Evolutionary conservation across 2,888 invertebrate species (phyloP).

Genomic region (Agapetus fuscipes): DNA sequence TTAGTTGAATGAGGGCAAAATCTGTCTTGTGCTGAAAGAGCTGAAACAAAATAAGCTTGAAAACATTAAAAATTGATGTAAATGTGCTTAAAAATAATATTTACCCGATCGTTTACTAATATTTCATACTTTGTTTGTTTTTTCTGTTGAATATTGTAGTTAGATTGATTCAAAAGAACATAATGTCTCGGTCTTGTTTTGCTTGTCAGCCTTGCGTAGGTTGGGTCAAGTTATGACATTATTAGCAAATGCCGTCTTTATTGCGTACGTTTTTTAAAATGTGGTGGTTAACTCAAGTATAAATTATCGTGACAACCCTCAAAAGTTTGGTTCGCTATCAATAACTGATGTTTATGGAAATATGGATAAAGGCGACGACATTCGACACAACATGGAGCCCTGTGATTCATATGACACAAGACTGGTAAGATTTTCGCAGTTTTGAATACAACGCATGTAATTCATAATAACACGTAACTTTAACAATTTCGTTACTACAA

Average conservation of each 20-base stretch:
- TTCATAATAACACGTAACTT: too few species aligned
- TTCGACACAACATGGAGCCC: slow-evolving; percentile 48
- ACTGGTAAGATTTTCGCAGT: slow-evolving; percentile 44
- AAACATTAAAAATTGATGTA: not conserved
- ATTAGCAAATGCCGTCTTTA: slow-evolving; percentile 7
- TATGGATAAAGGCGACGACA: slow-evolving; percentile 39
- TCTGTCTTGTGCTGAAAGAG: not conserved
- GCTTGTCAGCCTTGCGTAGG: slow-evolving; percentile 18
- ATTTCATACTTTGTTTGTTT: too few species aligned
- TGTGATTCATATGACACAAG: slow-evolving; percentile 53
- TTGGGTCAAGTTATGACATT: slow-evolving; percentile 16
- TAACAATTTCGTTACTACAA: too few species aligned
- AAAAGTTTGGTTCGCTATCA: slow-evolving; percentile 3
- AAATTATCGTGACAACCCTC: not conserved
- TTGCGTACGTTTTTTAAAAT: slow-evolving; percentile 1
- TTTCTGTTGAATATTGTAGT: too few species aligned
- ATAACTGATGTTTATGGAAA: slow-evolving; percentile 43
- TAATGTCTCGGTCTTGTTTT: slow-evolving; percentile 8
- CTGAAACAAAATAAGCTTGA: not conserved
- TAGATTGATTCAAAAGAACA: not conserved
- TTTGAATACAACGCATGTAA: too few species aligned
- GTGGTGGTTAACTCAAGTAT: not conserved
- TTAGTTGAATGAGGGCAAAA: not conserved
- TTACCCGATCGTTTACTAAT: not conserved
- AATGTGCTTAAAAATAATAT: not conserved